A percentile compares a stretch with the other conserved stretches of the same genome.
Conservation (phyloP, 2,797 vertebrate genomes). For the Allobates femoralis region DNA sequence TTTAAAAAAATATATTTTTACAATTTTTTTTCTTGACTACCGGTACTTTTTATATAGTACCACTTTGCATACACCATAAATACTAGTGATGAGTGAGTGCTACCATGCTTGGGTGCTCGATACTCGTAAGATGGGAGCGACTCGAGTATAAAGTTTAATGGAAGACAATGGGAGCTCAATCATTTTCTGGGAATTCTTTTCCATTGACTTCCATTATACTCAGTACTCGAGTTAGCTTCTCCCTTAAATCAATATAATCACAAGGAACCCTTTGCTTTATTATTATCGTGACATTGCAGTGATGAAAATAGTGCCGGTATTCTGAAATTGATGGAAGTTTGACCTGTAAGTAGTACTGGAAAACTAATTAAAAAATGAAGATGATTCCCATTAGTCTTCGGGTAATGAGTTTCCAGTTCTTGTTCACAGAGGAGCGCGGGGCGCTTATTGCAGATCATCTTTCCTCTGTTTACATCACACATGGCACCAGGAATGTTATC, state of each 20-base stretch:
- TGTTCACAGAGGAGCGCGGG: background rate
- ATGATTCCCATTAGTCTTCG: conserved; percentile 41
- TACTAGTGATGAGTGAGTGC: background rate
- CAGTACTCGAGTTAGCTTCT: background rate
- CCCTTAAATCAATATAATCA: background rate
- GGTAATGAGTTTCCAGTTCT: conserved; percentile 44
- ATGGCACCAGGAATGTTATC: conserved; percentile 10
- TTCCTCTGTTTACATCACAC: background rate
- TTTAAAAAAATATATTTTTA: no score
- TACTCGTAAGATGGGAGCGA: no score
- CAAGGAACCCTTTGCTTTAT: background rate
- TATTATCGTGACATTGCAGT: background rate
- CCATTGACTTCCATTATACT: no score
- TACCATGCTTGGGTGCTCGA: no score
- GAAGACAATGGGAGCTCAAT: no score
- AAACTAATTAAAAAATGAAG: conserved; percentile 21
- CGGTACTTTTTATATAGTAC: no score
- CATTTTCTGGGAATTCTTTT: no score
- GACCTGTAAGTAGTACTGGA: conserved; percentile 48
- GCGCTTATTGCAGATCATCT: conserved; percentile 26
- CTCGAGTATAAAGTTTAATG: no score
- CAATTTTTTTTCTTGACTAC: no score
- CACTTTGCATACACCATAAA: background rate
- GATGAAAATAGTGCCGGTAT: background rate
- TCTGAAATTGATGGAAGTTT: conserved; percentile 11